phyloP scores from a whole-genome alignment of 2,797 vertebrate species.

The Rhinella marina region DNA sequence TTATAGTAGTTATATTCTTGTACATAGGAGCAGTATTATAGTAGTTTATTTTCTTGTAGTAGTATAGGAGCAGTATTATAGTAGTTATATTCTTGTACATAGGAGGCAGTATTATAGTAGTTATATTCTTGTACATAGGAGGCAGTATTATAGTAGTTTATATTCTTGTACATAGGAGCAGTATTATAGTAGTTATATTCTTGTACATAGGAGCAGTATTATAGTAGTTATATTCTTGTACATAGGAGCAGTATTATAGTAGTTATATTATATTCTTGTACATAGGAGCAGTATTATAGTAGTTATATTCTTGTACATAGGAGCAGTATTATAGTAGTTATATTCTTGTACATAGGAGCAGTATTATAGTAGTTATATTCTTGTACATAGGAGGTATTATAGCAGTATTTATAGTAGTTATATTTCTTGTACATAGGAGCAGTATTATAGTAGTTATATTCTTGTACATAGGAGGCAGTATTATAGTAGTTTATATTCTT shows the following conservation, averaged over 20 bases:
- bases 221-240: no score
- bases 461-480: not conserved
- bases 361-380: not conserved
- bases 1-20: no score
- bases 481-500: slow-evolving; percentile 5
- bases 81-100: not conserved
- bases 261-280: no score
- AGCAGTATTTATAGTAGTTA: not conserved
- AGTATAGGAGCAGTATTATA: not conserved
- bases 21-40: no score
- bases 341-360: not conserved
- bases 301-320: no score
- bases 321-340: no score
- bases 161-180: no score
- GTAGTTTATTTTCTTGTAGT: no score
- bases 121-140: not conserved
- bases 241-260: no score
- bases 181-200: no score
- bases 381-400: slow-evolving; percentile 3
- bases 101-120: not conserved
- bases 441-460: slow-evolving; percentile 8
- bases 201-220: no score
- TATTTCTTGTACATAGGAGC: not conserved
- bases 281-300: no score
- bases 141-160: slow-evolving; percentile 6